Evolutionary conservation across 2,797 vertebrate genomes (phyloP), one percentile per base, ranked within the genome.

Genomic region (Sebastes aleutianus): DNA sequence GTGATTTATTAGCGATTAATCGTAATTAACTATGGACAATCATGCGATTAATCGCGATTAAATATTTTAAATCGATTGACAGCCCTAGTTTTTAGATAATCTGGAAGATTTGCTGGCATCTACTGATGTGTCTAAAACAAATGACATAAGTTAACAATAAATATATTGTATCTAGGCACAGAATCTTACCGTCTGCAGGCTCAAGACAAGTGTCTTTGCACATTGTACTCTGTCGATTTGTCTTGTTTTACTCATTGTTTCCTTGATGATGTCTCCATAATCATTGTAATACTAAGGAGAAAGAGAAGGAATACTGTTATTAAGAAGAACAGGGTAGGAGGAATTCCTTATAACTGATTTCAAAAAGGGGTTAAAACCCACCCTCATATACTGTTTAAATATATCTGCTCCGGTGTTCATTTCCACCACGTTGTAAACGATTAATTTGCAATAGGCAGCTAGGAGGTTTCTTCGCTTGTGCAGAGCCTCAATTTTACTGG

Each of bases 381-480:
- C 98, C 96, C 97, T 97, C 98, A 99, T 99, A 85, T 99, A 99
- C 93, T 99, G 98, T 93, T 99, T 99, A 92, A 99, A 99, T 94
- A 99, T 98, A 92, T 99, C 98, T 8, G 98, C 98, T 77, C 97
- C 98, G 34, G 97, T 98, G 90, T 97, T 97, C 92, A 99, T 99
- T 93, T 99, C 98, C 88, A 99, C 98, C 88, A 99, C 97, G 88
- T 97, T 98, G 93, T 97, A 99, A 88, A 98, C 95, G 92, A 99
- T 99, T 85, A 99, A 96, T 92, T 99, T 99, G 95, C 97, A 99
- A 93, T 97, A 99, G 70, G 97, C 97, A 85, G 98, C 98, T 70
- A 99, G 96, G 53, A 99, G 96, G 90, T 99, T 99, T 92, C 98
- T 96, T 92, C 98, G 95, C 93, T 99, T 99, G 94, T 99, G 98